Conservation (phyloP, 2,797 vertebrate genomes). For the Crypturellus tataupa region DNA sequence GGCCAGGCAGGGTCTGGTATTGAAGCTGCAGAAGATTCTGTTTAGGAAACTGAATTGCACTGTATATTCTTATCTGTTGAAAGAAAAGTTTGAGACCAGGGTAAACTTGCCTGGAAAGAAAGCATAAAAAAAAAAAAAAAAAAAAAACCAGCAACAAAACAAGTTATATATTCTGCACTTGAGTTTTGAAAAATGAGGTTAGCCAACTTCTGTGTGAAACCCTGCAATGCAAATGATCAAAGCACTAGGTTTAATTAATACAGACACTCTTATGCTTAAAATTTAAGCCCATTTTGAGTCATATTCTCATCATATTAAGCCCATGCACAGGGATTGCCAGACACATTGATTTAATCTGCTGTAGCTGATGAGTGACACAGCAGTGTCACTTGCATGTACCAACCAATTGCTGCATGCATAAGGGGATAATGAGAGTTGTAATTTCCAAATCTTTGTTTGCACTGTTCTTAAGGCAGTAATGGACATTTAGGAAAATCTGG, state of each 20-base stretch:
- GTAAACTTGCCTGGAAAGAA: neutral
- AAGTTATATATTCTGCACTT: neutral
- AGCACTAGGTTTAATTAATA: conserved; percentile 9
- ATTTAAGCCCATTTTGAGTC: conserved; percentile 3
- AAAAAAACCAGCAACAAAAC: neutral
- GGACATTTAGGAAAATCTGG: neutral
- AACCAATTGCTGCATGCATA: neutral
- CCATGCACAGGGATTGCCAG: neutral
- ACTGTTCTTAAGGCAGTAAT: neutral
- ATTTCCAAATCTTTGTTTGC: neutral
- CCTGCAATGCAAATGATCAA: neutral
- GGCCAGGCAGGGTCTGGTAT: neutral
- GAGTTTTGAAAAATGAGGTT: neutral
- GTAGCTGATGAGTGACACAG: neutral
- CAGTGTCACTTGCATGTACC: neutral
- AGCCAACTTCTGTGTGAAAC: neutral
- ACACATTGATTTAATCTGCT: neutral
- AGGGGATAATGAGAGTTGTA: neutral
- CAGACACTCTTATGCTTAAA: neutral
- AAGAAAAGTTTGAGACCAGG: neutral
- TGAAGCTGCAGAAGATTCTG: neutral
- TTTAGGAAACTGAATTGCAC: neutral
- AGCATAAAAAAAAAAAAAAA: neutral
- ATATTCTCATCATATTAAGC: conserved; percentile 5
- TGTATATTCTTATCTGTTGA: neutral